Percentiles rank a stretch among this genome's conserved stretches.
Conservation (phyloP, 2,888 invertebrate genomes). For the Spilosoma lubricipeda region DNA sequence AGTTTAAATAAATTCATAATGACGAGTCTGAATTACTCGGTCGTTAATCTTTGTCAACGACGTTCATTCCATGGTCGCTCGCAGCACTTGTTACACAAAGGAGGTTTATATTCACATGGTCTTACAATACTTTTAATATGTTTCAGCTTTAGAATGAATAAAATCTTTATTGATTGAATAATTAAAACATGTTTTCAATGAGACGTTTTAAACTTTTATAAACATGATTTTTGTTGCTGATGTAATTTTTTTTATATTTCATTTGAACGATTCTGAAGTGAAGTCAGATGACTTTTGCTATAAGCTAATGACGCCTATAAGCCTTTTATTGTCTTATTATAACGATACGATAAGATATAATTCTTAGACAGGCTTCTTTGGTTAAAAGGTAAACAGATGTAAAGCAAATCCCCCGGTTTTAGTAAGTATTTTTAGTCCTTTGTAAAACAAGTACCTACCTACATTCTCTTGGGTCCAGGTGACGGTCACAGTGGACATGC, state of each 20-base stretch:
- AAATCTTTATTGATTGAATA: conserved; percentile 4
- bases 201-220: neutral
- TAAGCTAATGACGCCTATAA: neutral
- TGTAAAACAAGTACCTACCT: neutral
- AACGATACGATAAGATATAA: neutral
- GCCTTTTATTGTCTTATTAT: neutral
- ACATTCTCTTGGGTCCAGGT: neutral
- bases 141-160: conserved; percentile 44
- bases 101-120: conserved; percentile 53
- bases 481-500: too few species aligned
- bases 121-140: conserved; percentile 54
- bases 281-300: neutral
- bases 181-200: neutral
- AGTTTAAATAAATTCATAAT: conserved; percentile 38
- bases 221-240: neutral
- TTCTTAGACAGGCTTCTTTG: neutral
- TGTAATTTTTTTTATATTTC: neutral
- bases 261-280: neutral
- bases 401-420: neutral
- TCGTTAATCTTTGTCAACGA: conserved; percentile 63
- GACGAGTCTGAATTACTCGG: conserved; percentile 54
- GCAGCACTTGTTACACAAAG: conserved; percentile 57
- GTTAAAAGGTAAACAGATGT: neutral
- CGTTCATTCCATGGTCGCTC: conserved; percentile 56
- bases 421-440: neutral